Base-by-base conservation (phyloP, 2,888 invertebrate genomes). In the Troides helena region DNA sequence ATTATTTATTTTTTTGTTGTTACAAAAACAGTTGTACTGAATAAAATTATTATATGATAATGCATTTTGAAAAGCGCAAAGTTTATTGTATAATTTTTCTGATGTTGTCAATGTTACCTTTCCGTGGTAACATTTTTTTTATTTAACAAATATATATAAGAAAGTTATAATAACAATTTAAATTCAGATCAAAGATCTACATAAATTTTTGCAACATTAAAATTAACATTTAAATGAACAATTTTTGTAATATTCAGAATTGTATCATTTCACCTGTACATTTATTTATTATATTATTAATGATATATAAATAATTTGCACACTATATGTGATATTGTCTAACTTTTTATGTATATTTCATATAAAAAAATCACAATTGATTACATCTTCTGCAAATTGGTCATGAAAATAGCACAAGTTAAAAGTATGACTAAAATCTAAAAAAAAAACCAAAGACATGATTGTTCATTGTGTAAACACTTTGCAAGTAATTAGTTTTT, bases 371-470 rank as follows among this genome's bases (percentile, higher is more conserved):
- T 18, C 18, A 50, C 18, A 50, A 18, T 12, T 12, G 10, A 14
- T 12, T 1, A 46, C 12, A 53, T 53, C 18, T n/a, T 53, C 18
- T 53, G 53, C 5, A 53, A 53, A n/a, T 53, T n/a, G 18, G 53
- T 7, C 18, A 53, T 53, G 5, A n/a, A 69, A 72, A 69, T 69
- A 69, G 65, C 71, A 72, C 69, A 72, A 68, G 65, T 58, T 58
- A 23, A 58, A 58, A n/a, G 53, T 56, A 21, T 23, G 60, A 53
- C 53, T 58, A 39, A 12, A 50, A 64, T 60, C 53, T 66, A 59
- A 30, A 53, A 39, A 21, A 25, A 18, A 56, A 60, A 70, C 70
- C 67, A 70, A 70, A 70, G 70, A 70, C 46, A 67, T 60, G 36
- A 60, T 63, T 65, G 39, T 46, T 58, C 46, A 56, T 21, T 60